Percentiles rank a stretch among this genome's conserved stretches.
Evolutionary conservation across 2,888 invertebrate species (phyloP).

Genomic region (Tetrapedia diversipes): DNA sequence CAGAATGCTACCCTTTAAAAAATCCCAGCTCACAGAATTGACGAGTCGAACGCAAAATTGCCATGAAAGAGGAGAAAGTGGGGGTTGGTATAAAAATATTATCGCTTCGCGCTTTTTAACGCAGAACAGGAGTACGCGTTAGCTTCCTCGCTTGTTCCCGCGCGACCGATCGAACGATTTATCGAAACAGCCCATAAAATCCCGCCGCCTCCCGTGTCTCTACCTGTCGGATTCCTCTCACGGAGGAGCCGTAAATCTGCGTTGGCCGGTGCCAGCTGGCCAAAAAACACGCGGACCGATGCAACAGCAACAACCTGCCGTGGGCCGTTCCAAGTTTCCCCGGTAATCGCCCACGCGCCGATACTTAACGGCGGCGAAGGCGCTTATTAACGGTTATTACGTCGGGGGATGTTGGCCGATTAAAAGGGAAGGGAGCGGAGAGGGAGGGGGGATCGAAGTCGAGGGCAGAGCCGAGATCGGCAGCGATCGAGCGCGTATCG

Average conservation of each 20-base stretch:
- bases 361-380: constrained; percentile 75
- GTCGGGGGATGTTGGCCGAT: constrained; percentile 69
- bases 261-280: constrained; percentile 35
- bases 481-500: constrained; percentile 35
- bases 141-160: too few relatives aligned
- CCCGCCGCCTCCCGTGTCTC: constrained; percentile 9
- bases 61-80: too few relatives aligned
- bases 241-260: constrained; percentile 31
- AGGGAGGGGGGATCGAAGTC: constrained; percentile 2
- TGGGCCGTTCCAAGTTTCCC: constrained; percentile 55
- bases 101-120: too few relatives aligned
- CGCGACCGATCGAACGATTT: background rate
- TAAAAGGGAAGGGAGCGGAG: constrained; percentile 45
- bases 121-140: too few relatives aligned
- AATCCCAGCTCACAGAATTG: too few relatives aligned
- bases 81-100: too few relatives aligned
- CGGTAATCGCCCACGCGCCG: constrained; percentile 72
- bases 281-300: constrained; percentile 47
- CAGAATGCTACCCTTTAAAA: too few relatives aligned
- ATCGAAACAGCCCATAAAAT: constrained; percentile 18
- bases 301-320: constrained; percentile 64
- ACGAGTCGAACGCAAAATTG: too few relatives aligned
- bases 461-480: constrained; percentile 18
- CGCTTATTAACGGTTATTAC: constrained; percentile 78
- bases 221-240: constrained; percentile 9